Base-by-base conservation (phyloP, 2,888 invertebrate genomes). In the Idaea straminata region DNA sequence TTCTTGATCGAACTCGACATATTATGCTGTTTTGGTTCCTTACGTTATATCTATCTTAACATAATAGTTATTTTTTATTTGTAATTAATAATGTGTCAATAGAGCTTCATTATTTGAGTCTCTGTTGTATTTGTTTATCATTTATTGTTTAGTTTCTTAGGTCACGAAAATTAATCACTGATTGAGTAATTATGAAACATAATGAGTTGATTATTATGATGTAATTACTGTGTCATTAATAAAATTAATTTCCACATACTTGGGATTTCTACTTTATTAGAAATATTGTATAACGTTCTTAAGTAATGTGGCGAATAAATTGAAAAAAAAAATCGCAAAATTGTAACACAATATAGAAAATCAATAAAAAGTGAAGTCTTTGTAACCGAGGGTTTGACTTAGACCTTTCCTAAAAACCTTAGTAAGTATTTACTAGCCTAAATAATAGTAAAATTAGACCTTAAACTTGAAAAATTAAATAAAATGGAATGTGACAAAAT, bases 351-450 rank as follows among this genome's bases (percentile, higher is more conserved):
- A 86, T 78, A 85, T 89, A 90, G 89, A 91, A 92, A 91, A 88
- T 83, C 79, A 92, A 91, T 89, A 91, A 92, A 92, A 91, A 89
- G 85, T 88, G 88, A 89, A 87, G 87, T 91, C 88, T 92, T 92
- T 91, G 87, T 91, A 91, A 89, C 76, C 78, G 78, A 81, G 87
- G 77, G 84, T 90, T 91, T 91, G 74, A 84, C 77, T 87, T 66
- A 74, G 76, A 62, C 57, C 47, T 66, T 35, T 59, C 64, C 66
- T 35, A 66, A 35, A 15, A 61, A 1, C 25, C 3, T 25, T 2
- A 3, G 25, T 25, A 25, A 25, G 25, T 25, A 25, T 25, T 3
- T 25, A 25, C 25, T 25, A 25, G 3, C 25, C 25, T 2, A 25
- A 25, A 3, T 25, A 25, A 25, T 25, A 25, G 25, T 25, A 3